These are phyloP conservation scores for Mustelus asterias DNA, from an alignment of 2,113 vertebrate species.

Conservation along the genomic window DNA sequence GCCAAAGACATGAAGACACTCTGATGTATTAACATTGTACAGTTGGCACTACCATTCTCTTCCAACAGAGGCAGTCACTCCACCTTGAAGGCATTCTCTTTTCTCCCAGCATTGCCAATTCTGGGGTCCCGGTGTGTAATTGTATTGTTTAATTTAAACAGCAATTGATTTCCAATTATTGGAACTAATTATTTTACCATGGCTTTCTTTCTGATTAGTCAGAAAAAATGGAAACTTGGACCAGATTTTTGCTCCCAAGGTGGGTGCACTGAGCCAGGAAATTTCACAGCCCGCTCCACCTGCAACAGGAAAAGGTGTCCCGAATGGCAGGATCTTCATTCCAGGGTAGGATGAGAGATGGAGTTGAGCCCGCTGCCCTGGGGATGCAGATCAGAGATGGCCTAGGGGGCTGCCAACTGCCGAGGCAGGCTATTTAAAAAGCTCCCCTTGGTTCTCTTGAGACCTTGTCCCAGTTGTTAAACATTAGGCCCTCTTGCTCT, in stretches of 20 bases:
- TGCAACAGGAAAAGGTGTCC: too few relatives aligned
- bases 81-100: not conserved
- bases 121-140: not conserved
- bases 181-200: not conserved
- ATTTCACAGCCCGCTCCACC: too few relatives aligned
- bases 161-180: not conserved
- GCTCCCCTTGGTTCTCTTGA: too few relatives aligned
- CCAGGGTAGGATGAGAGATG: too few relatives aligned
- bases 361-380: too few relatives aligned
- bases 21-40: not conserved
- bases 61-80: conserved; percentile 3
- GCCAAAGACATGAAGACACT: not conserved
- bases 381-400: too few relatives aligned
- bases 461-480: too few relatives aligned
- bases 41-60: not conserved
- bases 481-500: too few relatives aligned
- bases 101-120: not conserved
- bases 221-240: not conserved
- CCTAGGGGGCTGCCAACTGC: too few relatives aligned
- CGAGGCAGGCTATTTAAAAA: too few relatives aligned
- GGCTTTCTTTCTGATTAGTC: not conserved
- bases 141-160: not conserved
- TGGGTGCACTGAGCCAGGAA: too few relatives aligned
- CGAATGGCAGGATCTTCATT: too few relatives aligned
- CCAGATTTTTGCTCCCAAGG: not conserved